Evolutionary conservation across 1,140 invertebrate genomes (phyloP).

Genomic region (Cyclina sinensis): DNA sequence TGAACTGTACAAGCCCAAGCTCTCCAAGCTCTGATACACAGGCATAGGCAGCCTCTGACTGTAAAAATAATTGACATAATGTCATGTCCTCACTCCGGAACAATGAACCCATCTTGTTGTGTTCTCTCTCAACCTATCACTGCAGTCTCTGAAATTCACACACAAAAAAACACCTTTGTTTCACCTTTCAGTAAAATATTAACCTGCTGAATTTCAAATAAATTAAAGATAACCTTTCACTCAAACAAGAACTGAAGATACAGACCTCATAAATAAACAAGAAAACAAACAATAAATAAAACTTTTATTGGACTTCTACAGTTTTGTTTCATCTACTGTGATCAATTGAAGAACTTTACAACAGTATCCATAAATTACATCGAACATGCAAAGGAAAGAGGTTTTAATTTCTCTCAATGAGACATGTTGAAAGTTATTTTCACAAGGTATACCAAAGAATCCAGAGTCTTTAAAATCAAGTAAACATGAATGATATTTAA

Average conservation of each 20-base stretch:
- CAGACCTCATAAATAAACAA: neutral
- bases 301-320: too few relatives aligned
- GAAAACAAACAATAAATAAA: neutral
- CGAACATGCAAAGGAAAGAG: too few relatives aligned
- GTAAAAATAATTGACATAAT: slow-evolving; percentile 87
- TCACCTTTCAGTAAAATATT: neutral
- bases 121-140: neutral
- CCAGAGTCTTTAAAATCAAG: too few relatives aligned
- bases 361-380: too few relatives aligned
- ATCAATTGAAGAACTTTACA: too few relatives aligned
- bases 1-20: slow-evolving; percentile 87
- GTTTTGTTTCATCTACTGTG: too few relatives aligned
- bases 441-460: too few relatives aligned
- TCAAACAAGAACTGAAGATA: neutral
- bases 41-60: slow-evolving; percentile 87
- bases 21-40: slow-evolving; percentile 87
- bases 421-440: too few relatives aligned
- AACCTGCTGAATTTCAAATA: neutral
- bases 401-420: too few relatives aligned
- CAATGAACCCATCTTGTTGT: slow-evolving; percentile 85
- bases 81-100: slow-evolving; percentile 88
- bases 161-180: neutral
- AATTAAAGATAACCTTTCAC: neutral
- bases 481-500: too few relatives aligned
- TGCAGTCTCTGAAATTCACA: neutral